These are phyloP conservation scores for Caradrina clavipalpis DNA, from an alignment of 2,888 invertebrate species.

Conservation along the genomic window DNA sequence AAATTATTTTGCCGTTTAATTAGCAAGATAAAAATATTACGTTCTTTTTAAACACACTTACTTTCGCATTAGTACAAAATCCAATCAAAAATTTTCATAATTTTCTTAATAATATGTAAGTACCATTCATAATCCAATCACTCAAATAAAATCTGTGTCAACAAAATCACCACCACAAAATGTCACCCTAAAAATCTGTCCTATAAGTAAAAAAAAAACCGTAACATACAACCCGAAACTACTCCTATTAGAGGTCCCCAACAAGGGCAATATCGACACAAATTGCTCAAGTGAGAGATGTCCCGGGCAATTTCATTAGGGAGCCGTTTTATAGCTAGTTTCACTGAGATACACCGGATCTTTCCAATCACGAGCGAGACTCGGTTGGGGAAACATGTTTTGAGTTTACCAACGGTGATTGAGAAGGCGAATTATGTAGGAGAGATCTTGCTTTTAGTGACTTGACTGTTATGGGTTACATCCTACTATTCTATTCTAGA, in stretches of 20 bases:
- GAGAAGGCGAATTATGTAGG: constrained; percentile 5
- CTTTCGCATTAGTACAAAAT: too few relatives aligned
- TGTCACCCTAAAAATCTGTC: background rate
- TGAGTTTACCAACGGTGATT: background rate
- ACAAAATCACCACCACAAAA: background rate
- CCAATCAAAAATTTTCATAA: too few relatives aligned
- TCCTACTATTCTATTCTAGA: too few relatives aligned
- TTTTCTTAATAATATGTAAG: too few relatives aligned
- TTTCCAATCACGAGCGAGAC: constrained; percentile 64
- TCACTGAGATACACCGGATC: constrained; percentile 59
- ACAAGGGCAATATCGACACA: constrained; percentile 63
- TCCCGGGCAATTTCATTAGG: constrained; percentile 73
- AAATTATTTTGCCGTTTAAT: background rate
- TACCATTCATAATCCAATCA: too few relatives aligned
- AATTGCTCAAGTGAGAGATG: constrained; percentile 64
- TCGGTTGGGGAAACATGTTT: constrained; percentile 30
- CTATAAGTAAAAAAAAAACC: constrained; percentile 8
- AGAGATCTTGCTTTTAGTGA: background rate
- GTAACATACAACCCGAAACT: constrained; percentile 19
- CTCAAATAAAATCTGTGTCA: background rate
- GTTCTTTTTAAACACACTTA: too few relatives aligned
- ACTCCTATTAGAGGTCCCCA: constrained; percentile 37
- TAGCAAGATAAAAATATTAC: too few relatives aligned
- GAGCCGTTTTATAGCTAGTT: constrained; percentile 71
- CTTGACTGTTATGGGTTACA: too few relatives aligned